These are phyloP conservation scores for Agapornis roseicollis DNA, from an alignment of 2,113 vertebrate species.

Conservation along the genomic window DNA sequence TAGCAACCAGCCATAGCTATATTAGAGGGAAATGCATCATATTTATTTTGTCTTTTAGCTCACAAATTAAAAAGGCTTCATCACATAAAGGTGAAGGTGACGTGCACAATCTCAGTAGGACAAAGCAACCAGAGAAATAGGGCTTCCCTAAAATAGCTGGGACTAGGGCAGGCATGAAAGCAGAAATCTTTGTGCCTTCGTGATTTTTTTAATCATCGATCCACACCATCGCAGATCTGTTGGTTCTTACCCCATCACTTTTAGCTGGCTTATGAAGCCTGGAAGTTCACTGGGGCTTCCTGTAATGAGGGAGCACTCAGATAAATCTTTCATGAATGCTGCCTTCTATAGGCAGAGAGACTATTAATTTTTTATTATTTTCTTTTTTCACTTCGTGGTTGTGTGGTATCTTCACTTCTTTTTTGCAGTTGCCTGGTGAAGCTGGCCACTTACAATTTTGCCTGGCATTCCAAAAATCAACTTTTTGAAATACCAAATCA, in stretches of 20 bases:
- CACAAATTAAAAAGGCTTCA: background rate
- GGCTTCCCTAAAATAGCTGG: background rate
- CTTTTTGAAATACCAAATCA: background rate
- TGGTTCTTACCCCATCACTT: background rate
- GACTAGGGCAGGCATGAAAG: background rate
- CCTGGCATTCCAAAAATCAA: background rate
- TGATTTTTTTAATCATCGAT: background rate
- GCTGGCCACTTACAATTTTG: background rate
- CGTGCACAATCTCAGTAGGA: background rate
- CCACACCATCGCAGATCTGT: fast-evolving
- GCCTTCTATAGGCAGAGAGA: background rate
- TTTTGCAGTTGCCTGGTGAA: background rate
- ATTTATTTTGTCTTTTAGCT: background rate
- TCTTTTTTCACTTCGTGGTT: background rate
- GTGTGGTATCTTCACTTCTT: background rate
- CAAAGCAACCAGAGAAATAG: background rate
- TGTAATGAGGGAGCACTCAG: background rate
- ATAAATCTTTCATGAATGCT: background rate
- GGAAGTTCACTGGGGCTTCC: background rate
- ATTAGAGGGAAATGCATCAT: background rate
- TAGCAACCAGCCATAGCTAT: background rate
- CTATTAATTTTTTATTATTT: background rate
- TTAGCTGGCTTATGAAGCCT: background rate
- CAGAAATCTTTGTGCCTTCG: background rate
- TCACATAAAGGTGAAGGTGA: background rate